Evolutionary conservation across 2,797 vertebrate species (phyloP).

Genomic region (Acanthurus tractus): DNA sequence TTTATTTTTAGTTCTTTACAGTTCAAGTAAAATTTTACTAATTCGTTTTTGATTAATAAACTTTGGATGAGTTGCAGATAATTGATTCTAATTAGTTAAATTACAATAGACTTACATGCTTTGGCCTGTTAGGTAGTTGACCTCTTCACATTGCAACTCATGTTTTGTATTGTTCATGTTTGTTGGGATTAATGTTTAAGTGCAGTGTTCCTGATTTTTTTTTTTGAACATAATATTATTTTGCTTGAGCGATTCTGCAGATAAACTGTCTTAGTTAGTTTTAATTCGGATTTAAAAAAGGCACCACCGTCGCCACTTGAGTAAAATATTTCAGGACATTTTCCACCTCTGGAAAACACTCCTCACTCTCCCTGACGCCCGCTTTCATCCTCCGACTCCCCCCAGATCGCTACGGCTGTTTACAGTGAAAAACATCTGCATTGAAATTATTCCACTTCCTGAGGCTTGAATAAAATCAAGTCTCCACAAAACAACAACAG

Average conservation of each 20-base stretch:
- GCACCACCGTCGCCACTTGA: constrained; percentile 7
- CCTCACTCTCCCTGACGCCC: constrained; percentile 46
- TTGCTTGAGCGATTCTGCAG: background rate
- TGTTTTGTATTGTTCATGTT: background rate
- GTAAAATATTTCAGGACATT: constrained; percentile 54
- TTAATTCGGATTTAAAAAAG: constrained; percentile 54
- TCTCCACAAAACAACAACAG: constrained; percentile 88
- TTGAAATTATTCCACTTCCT: constrained; percentile 89
- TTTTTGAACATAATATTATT: background rate
- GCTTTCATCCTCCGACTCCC: constrained; percentile 64
- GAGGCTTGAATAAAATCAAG: constrained; percentile 87
- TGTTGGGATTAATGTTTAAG: constrained; percentile 8
- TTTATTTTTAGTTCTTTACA: background rate
- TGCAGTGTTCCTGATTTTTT: constrained; percentile 1
- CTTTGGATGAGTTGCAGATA: background rate
- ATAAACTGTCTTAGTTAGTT: constrained; percentile 17
- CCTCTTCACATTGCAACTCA: background rate
- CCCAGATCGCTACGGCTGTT: constrained; percentile 79
- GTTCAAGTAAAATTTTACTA: background rate
- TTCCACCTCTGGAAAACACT: constrained; percentile 70
- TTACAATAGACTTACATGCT: constrained; percentile 1
- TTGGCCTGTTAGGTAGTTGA: background rate
- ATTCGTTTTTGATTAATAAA: background rate
- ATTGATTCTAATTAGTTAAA: background rate
- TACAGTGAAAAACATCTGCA: constrained; percentile 90